phyloP scores from a whole-genome alignment of 2,888 invertebrate species.

The Cosmopolites sordidus region DNA sequence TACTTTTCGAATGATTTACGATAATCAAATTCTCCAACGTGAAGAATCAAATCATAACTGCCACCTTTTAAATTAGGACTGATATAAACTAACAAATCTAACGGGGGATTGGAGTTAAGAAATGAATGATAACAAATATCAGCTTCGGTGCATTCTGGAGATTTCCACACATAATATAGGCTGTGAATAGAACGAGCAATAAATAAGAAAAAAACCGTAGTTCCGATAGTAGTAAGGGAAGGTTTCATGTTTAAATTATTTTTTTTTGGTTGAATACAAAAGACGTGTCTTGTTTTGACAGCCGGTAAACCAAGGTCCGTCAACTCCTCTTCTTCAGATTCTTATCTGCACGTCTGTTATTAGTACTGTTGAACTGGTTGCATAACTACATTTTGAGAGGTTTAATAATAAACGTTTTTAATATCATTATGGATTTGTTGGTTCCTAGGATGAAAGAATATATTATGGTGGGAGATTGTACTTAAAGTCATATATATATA shows the following conservation, averaged over 20 bases:
- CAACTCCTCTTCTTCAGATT: too few relatives aligned
- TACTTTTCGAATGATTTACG: constrained; percentile 53
- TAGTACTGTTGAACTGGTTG: too few relatives aligned
- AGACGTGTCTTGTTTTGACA: too few relatives aligned
- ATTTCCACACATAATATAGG: constrained; percentile 67
- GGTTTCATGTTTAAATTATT: constrained; percentile 12
- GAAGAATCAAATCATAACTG: constrained; percentile 60
- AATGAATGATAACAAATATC: constrained; percentile 68
- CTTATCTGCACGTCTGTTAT: too few relatives aligned
- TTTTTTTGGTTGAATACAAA: too few relatives aligned
- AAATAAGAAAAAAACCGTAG: constrained; percentile 62
- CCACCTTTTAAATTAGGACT: constrained; percentile 51
- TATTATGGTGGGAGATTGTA: too few relatives aligned
- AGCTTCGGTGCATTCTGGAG: constrained; percentile 60
- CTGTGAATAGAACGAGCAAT: constrained; percentile 73
- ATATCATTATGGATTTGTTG: too few relatives aligned
- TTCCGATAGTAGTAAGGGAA: constrained; percentile 17
- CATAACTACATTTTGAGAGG: too few relatives aligned
- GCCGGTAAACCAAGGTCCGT: too few relatives aligned
- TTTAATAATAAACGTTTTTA: too few relatives aligned
- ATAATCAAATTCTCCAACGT: constrained; percentile 64
- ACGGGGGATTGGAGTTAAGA: constrained; percentile 61
- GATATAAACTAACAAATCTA: constrained; percentile 66
- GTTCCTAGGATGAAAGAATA: too few relatives aligned
- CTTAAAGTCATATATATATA: too few relatives aligned